A percentile compares a stretch with the other conserved stretches of the same genome.
Conservation (phyloP, 2,888 invertebrate genomes). For the Uloborus plumipes region DNA sequence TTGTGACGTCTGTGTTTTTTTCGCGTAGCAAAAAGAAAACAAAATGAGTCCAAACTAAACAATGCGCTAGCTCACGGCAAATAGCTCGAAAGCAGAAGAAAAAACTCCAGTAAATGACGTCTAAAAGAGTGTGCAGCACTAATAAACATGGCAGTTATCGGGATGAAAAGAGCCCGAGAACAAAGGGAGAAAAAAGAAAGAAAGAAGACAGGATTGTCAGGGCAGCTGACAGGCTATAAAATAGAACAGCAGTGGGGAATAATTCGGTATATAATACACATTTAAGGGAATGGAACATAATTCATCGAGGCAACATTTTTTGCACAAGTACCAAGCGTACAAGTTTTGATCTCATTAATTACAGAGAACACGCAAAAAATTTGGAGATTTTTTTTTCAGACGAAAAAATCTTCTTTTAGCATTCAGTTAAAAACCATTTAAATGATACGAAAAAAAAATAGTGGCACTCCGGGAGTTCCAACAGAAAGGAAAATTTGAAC, state of each 20-base stretch:
- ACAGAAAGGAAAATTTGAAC: no score
- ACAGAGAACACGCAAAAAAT: no score
- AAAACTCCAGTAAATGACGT: conserved; percentile 20
- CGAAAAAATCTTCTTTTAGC: no score
- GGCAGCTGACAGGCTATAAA: conserved; percentile 13
- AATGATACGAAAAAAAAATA: no score
- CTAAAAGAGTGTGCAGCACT: conserved; percentile 15
- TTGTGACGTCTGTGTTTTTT: no score
- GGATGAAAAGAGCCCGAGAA: conserved; percentile 52
- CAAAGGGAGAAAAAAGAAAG: conserved; percentile 35
- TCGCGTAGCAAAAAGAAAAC: no score
- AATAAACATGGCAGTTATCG: conserved; percentile 44
- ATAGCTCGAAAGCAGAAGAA: neutral
- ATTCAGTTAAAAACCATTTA: no score
- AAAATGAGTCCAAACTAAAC: no score
- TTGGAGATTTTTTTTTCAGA: no score
- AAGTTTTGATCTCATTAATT: no score
- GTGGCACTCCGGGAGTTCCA: no score
- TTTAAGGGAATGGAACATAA: conserved; percentile 6
- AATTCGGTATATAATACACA: conserved; percentile 1
- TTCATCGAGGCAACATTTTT: neutral
- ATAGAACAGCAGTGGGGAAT: neutral
- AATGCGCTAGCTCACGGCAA: no score
- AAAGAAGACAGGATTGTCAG: conserved; percentile 18
- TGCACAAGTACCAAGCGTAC: neutral